Base-by-base conservation (phyloP, 2,113 vertebrate species). In the Odocoileus virginianus region DNA sequence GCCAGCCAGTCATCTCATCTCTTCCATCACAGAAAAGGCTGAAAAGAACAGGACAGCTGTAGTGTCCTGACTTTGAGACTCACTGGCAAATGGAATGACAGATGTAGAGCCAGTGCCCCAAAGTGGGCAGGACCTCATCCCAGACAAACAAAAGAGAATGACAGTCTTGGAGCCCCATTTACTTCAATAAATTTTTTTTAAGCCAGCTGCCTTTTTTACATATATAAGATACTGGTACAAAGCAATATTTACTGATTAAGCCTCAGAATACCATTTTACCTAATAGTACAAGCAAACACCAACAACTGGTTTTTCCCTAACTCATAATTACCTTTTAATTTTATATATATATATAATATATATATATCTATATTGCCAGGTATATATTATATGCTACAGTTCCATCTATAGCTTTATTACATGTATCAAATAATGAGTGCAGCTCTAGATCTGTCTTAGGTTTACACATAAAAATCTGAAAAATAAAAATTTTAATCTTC, bases 11-110 rank as follows among this genome's bases (percentile, higher is more conserved):
- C 94, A 47, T 98, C 97, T 97, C 98, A 97, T 98, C 94, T 98
- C 98, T 98, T 86, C 98, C 95, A 40, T 97, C 95, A 87, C 93
- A 98, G 98, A 98, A 99, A 98, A 98, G 95, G 93, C 95, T 99
- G 98, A 99, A 99, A 99, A 98, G 98, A 98, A 97, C 82, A 97
- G 96, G 98, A 98, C 99, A 99, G 98, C 99, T 99, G 99, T 99
- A 99, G 98, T 97, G 96, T 98, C 98, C 98, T 85, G 97, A 98
- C 99, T 99, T 98, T 98, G 98, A 98, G 98, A 98, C 97, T 98
- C 98, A 33, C 7, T 92, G 98, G 98, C 99, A 98, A 99, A 99
- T 98, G 97, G 98, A 97, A 99, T 98, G 98, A 99, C 99, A 99
- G 99, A 99, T 99, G 99, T 97, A 99, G 98, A 98, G 98, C 97